Evolutionary conservation across 2,888 invertebrate genomes (phyloP).

Genomic region (Oligia fasciuncula): DNA sequence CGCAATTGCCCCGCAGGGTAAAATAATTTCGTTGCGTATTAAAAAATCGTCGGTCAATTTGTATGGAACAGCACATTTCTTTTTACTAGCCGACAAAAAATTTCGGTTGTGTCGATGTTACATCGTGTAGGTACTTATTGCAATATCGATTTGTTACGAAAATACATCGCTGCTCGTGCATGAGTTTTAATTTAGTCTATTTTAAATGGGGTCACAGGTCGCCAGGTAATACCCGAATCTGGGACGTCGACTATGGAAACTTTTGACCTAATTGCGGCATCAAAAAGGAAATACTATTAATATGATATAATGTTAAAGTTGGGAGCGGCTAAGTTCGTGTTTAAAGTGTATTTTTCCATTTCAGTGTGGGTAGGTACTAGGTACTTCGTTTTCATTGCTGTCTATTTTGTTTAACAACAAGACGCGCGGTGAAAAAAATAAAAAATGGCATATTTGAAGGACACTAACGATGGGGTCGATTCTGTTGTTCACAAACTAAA

Average conservation of each 20-base stretch:
- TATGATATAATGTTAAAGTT: conserved; percentile 39
- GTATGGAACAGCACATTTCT: not conserved
- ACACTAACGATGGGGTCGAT: not conserved
- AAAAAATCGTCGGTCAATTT: not conserved
- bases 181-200: conserved; percentile 42
- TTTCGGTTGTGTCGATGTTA: not conserved
- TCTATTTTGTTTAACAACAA: conserved; percentile 1
- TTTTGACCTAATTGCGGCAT: conserved; percentile 57
- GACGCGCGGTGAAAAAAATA: not conserved
- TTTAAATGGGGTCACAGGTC: conserved; percentile 57
- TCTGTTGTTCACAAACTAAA: too few relatives aligned
- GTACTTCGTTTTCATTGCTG: not conserved
- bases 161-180: conserved; percentile 8
- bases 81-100: not conserved
- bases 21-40: not conserved
- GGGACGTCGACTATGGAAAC: conserved; percentile 44
- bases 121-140: not conserved
- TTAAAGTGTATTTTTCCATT: conserved; percentile 5
- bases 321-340: conserved; percentile 24
- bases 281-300: conserved; percentile 46
- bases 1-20: not conserved
- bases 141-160: conserved; percentile 25
- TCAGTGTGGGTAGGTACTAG: not conserved
- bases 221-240: conserved; percentile 47
- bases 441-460: not conserved